Evolutionary conservation across 2,888 invertebrate genomes (phyloP).

Genomic region (Sipha maydis): DNA sequence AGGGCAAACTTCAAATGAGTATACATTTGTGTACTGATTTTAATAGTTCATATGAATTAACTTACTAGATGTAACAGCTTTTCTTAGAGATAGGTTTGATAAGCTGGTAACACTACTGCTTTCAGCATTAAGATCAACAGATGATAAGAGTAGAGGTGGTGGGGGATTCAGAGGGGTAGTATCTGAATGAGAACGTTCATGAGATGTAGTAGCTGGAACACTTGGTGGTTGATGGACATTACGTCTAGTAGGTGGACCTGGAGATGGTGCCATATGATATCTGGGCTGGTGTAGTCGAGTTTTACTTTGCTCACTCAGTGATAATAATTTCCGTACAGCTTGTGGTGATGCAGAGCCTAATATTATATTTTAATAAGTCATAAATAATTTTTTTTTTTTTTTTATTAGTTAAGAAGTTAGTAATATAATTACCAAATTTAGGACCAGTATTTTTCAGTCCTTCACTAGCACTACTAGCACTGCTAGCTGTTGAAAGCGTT

Average conservation of each 20-base stretch:
- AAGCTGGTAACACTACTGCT: conserved; percentile 95
- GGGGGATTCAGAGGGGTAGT: conserved; percentile 85
- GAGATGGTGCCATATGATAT: conserved; percentile 70
- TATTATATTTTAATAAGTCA: neutral
- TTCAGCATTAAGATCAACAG: conserved; percentile 91
- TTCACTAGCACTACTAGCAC: conserved; percentile 88
- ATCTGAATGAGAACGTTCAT: conserved; percentile 90
- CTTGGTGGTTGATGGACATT: conserved; percentile 61
- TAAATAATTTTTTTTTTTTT: neutral
- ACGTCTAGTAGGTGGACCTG: conserved; percentile 67
- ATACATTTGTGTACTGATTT: conserved; percentile 32
- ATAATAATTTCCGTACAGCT: conserved; percentile 93
- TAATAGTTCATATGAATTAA: conserved; percentile 7
- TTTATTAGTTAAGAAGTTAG: neutral
- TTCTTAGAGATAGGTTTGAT: conserved; percentile 87
- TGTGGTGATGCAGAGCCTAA: conserved; percentile 93
- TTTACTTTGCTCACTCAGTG: conserved; percentile 88
- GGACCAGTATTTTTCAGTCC: conserved; percentile 70
- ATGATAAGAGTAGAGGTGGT: conserved; percentile 67
- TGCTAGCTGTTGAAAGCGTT: conserved; percentile 90
- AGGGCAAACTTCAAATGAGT: conserved; percentile 50
- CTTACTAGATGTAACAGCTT: conserved; percentile 80
- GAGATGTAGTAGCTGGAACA: conserved; percentile 67
- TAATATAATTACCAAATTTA: conserved; percentile 68
- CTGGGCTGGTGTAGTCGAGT: conserved; percentile 89